Evolutionary conservation across 2,888 invertebrate species (phyloP).

Genomic region (Anagyrus pseudococci): DNA sequence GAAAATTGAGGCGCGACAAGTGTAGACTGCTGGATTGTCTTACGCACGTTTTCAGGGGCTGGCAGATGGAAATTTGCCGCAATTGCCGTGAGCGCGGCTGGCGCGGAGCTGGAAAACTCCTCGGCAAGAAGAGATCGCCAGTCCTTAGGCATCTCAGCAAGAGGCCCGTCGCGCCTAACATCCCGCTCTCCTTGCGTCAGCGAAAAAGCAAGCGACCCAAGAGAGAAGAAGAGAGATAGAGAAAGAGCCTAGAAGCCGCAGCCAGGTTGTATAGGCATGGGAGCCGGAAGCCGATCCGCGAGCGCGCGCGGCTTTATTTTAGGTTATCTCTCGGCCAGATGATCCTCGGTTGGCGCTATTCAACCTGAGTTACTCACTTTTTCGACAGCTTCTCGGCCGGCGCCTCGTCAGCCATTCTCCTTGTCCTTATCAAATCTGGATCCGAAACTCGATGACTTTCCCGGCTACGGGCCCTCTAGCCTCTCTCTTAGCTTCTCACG

Average conservation of each 20-base stretch:
- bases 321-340: no score
- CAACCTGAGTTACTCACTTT: constrained; percentile 69
- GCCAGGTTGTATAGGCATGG: not conserved
- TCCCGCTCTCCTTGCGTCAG: constrained; percentile 4
- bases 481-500: not conserved
- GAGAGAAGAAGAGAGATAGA: not conserved
- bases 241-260: not conserved
- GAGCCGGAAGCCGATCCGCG: no score
- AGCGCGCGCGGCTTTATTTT: no score
- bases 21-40: not conserved
- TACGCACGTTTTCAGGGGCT: constrained; percentile 51
- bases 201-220: no score
- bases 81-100: constrained; percentile 38
- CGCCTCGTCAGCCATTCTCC: constrained; percentile 58
- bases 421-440: not conserved
- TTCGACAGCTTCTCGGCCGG: constrained; percentile 70
- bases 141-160: constrained; percentile 20
- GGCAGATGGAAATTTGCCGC: constrained; percentile 47
- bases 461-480: no score
- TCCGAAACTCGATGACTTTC: not conserved
- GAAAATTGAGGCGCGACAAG: not conserved
- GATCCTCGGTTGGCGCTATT: no score
- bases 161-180: constrained; percentile 33
- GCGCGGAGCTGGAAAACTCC: not conserved
- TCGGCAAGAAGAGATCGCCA: constrained; percentile 21